Base-by-base conservation (phyloP, 2,888 invertebrate species). In the Drosophila ustulata region DNA sequence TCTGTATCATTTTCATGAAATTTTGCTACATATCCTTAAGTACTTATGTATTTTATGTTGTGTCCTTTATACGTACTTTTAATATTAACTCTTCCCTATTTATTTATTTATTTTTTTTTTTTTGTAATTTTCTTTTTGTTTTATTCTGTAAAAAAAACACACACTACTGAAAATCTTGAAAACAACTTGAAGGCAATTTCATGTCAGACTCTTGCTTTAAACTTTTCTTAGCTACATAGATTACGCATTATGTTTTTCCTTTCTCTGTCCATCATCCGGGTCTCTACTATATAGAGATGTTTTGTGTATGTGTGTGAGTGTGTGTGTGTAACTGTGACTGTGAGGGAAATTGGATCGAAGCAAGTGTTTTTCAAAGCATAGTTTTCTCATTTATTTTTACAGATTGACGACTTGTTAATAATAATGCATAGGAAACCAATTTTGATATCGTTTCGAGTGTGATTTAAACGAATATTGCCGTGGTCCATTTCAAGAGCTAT, bases 201-300 rank as follows among this genome's bases (percentile, higher is more conserved):
- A 91, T 90, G 85, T 91, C 90, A 91, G 90, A 91, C 90, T 90
- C 85, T 91, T 90, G 86, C 91, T 88, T 90, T 75, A 62, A 74
- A 75, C 75, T 67, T 70, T 51, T 65, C 52, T 70, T 70, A 62
- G 58, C 62, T 73, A 68, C 41, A 55, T 71, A 66, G 43, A 55
- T 68, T 76, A 66, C 66, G 61, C 57, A 63, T 72, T 62, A 46
- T 62, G 11, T 18, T 56, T n/a, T 61, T 28, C 9, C 32, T 37
- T 41, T 49, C 26, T 55, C 23, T 57, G 26, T 59, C 9, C 56
- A 25, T 46, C 25, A 37, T 47, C 23, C 49, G 46, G 46, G 18
- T 47, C 18, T 53, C 8, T 53, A n/a, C 11, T 30, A 18, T 58
- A 41, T 28, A 37, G 37, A 11, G 6, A 28, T 11, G 50, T 11